These are phyloP conservation scores for Phortica variegata DNA, from an alignment of 1,140 invertebrate genomes.

Conservation along the genomic window DNA sequence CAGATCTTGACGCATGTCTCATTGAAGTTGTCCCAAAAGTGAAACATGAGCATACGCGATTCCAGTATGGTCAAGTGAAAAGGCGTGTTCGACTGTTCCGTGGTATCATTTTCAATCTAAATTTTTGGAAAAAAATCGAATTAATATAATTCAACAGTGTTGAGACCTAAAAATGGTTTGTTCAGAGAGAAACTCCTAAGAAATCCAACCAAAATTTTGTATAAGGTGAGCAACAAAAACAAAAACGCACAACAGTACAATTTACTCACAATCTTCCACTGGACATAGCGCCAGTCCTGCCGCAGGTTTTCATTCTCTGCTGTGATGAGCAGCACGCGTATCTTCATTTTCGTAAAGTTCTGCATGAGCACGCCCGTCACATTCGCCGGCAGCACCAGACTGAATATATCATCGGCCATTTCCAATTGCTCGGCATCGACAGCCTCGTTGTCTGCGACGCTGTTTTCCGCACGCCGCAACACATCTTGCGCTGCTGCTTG, in stretches of 20 bases:
- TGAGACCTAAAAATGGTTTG: too few relatives aligned
- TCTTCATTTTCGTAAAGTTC: conserved; percentile 42
- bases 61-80: conserved; percentile 43
- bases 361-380: conserved; percentile 48
- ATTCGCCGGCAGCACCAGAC: conserved; percentile 43
- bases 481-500: conserved; percentile 26
- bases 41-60: conserved; percentile 40
- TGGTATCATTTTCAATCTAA: conserved; percentile 49
- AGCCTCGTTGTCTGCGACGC: conserved; percentile 37
- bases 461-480: conserved; percentile 33
- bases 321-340: conserved; percentile 49
- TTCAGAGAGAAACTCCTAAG: not conserved
- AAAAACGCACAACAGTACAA: conserved; percentile 43
- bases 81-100: conserved; percentile 41
- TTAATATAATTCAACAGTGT: too few relatives aligned
- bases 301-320: conserved; percentile 44
- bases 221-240: too few relatives aligned
- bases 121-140: conserved; percentile 1
- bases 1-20: conserved; percentile 46
- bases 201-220: not conserved
- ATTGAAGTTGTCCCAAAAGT: conserved; percentile 46
- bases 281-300: conserved; percentile 55
- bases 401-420: conserved; percentile 44
- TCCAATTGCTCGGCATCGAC: conserved; percentile 31
- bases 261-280: conserved; percentile 56